These are phyloP conservation scores for Campodea augens DNA, from an alignment of 1,140 invertebrate species.

Conservation along the genomic window DNA sequence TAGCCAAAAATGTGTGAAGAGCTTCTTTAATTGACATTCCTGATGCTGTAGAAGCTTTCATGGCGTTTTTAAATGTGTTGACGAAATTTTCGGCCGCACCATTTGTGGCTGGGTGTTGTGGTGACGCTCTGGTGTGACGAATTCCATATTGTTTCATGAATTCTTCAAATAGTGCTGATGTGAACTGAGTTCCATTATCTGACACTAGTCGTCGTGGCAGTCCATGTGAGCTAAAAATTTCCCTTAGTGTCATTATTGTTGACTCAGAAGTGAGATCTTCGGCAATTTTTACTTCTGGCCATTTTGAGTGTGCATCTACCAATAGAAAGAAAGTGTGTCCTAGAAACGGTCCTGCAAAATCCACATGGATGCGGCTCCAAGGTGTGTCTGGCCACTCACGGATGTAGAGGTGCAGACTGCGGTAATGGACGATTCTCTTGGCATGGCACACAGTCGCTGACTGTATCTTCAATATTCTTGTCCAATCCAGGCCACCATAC, in stretches of 20 bases:
- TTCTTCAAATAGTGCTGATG: too few species aligned
- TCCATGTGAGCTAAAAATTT: conserved; percentile 15
- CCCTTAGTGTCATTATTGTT: conserved; percentile 11
- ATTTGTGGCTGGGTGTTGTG: conserved; percentile 14
- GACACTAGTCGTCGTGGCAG: conserved; percentile 13
- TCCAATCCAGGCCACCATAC: conserved; percentile 24
- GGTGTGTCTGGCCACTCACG: conserved; percentile 5
- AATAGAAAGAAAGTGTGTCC: conserved; percentile 20
- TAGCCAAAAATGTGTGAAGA: conserved; percentile 16
- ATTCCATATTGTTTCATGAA: conserved; percentile 14
- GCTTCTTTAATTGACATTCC: conserved; percentile 19
- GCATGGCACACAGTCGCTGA: conserved; percentile 12
- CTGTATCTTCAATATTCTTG: conserved; percentile 18
- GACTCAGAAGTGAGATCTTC: conserved; percentile 5
- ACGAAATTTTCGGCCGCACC: conserved; percentile 19
- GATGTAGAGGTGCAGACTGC: too few species aligned
- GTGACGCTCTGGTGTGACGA: conserved; percentile 11
- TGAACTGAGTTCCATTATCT: too few species aligned
- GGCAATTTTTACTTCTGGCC: conserved; percentile 18
- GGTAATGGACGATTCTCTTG: conserved; percentile 15
- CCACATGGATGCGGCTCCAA: conserved; percentile 13
- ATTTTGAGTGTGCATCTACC: conserved; percentile 23
- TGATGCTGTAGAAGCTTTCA: conserved; percentile 13
- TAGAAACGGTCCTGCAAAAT: conserved; percentile 18
- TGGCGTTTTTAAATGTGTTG: conserved; percentile 18